Base-by-base conservation (phyloP, 92 coral and sea anemone species). In the Paragorgia papillata region DNA sequence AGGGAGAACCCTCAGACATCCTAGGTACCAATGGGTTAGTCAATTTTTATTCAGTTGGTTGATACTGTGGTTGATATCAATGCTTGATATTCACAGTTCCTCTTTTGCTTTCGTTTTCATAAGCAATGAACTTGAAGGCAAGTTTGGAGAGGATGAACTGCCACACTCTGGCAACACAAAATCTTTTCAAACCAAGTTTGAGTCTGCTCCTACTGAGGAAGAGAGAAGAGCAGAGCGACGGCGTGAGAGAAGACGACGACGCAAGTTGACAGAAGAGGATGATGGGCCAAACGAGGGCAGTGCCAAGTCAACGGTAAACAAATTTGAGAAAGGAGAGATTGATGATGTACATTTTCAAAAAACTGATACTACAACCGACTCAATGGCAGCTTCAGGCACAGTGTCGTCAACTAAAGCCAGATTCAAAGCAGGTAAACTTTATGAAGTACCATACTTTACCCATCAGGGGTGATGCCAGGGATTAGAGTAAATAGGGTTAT, bases 251-350 rank as follows among this genome's bases (percentile, higher is more conserved):
- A 57, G 39, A 32, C 78, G 67, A 17, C 76, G 31, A 62, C 87
- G 65, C 40, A 44, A 37, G 18, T 62, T 61, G 58, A 68, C 75
- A 2, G 78, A 71, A 4, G 78, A 71, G 51, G 62, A 32, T 1
- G 63, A 33, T 55, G 78, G 78, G 3, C 75, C 75, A 25, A 53
- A 18, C 3, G 78, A 53, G 60, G 78, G 76, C 35, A 37, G 69
- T 35, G 65, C 94, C 15, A 83, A 12, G 60, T 81, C 82, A 22
- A 59, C 82, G 0, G 69, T 56, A 10, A 83, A 63, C 48, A 89
- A 86, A 69, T 83, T 89, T 80, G 94, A 83, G 63, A 85, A 79
- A 20, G 88, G 85, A 19, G 87, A 86, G 40, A 64, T 81, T 48
- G 69, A 80, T 54, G 81, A 80, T 44, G 73, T 60, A 18, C 78